Base-by-base conservation (phyloP, 2,888 invertebrate species). In the Carabus problematicus region DNA sequence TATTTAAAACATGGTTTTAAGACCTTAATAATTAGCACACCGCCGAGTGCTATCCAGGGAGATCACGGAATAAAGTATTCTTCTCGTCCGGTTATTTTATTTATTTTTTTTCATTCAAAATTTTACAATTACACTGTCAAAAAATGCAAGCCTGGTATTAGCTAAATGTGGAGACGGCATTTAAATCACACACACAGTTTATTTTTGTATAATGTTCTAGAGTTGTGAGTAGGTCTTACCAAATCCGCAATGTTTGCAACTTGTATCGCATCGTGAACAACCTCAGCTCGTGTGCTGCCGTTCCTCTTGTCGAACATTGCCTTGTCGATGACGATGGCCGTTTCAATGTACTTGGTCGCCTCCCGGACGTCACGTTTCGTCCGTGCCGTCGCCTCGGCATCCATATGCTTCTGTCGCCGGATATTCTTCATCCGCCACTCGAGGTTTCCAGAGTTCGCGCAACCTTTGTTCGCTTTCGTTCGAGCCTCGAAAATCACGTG, bases 221-320 rank as follows among this genome's bases (percentile, higher is more conserved):
- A 2, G 29, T 3, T 29, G 29, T 29, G 29, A 6, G 12, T 56
- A 18, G 18, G 6, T 56, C 92, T 89, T 79, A 96, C 96, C 89
- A 97, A 85, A 86, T 98, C 98, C 71, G 97, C 96, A 80, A 98
- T 96, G 84, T 98, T 98, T 75, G 97, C 95, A 75, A 97, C 95
- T 87, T 97, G 95, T 81, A 97, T 93, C 73, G 96, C 94, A 82
- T 98, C 97, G 81, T 96, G 94, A 75, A 97, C 92, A 43, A 95
- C 93, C 80, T 94, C 92, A 12, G 91, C 88, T 72, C 95, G 84
- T 63, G 93, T 93, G 82, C 94, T 94, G 72, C 94, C 94, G 82
- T 95, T 95, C 71, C 96, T 86, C 78, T 92, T 91, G 77, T 95
- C 95, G 81, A 96, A 96, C 95, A 98, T 97, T 56, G 95, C 93